Evolutionary conservation across 35 echinoderm and acorn worm genomes (phyloP).

Genomic region (Strongylocentrotus purpuratus): DNA sequence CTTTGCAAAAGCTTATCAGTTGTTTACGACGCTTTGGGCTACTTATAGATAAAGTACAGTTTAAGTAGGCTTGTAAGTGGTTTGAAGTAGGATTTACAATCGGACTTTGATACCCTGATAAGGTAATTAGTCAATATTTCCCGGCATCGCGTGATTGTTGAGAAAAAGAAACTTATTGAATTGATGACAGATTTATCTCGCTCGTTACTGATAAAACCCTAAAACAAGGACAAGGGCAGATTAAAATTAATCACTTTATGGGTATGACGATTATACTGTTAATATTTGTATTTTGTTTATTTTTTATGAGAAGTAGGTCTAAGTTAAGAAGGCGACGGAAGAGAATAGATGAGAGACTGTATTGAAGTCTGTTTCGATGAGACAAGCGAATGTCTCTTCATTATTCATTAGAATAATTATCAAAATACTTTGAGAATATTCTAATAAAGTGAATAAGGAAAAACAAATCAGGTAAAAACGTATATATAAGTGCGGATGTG

Average conservation of each 20-base stretch:
- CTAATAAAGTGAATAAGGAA: too few relatives aligned
- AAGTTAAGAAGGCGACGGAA: not conserved
- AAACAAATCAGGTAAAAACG: too few relatives aligned
- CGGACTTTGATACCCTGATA: not conserved
- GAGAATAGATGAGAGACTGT: not conserved
- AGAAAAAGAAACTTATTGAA: not conserved
- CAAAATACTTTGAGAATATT: not conserved
- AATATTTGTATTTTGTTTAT: not conserved
- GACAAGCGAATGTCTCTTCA: too few relatives aligned
- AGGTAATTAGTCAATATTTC: not conserved
- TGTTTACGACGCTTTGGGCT: not conserved
- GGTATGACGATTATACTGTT: not conserved
- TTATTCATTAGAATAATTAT: not conserved
- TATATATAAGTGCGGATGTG: too few relatives aligned
- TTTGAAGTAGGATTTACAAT: not conserved
- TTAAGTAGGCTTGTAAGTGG: not conserved
- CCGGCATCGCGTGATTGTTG: not conserved
- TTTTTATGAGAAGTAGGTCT: not conserved
- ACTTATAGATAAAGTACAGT: not conserved
- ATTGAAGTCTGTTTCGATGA: not conserved
- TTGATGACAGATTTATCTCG: not conserved
- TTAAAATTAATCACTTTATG: not conserved
- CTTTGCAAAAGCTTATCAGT: not conserved
- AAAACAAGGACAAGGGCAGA: not conserved
- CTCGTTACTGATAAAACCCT: not conserved